phyloP scores from a whole-genome alignment of 2,113 vertebrate species.

The Oncorhynchus keta region DNA sequence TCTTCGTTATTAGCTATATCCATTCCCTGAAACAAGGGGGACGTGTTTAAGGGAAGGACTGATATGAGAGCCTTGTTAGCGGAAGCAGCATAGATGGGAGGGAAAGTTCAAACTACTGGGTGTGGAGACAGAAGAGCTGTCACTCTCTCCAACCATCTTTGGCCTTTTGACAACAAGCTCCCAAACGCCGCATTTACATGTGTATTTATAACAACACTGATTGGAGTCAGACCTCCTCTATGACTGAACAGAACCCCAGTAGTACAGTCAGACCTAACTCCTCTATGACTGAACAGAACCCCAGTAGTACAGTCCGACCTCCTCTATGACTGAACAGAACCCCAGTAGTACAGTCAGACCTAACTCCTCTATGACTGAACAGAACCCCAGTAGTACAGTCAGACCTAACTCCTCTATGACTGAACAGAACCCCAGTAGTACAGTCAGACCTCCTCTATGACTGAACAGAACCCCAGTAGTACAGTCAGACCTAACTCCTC shows the following conservation, averaged over 20 bases:
- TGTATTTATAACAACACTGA: slow-evolving; percentile 26
- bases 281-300: slow-evolving; percentile 5
- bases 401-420: slow-evolving; percentile 26
- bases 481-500: slow-evolving; percentile 9
- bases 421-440: no score
- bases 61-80: slow-evolving; percentile 53
- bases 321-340: slow-evolving; percentile 1
- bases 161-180: slow-evolving; percentile 16
- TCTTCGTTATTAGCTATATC: slow-evolving; percentile 45
- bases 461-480: no score
- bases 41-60: slow-evolving; percentile 45
- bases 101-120: slow-evolving; percentile 27
- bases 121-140: slow-evolving; percentile 39
- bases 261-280: slow-evolving; percentile 5
- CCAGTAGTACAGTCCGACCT: neutral
- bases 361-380: slow-evolving; percentile 13
- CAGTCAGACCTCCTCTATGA: neutral
- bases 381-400: neutral
- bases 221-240: neutral
- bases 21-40: slow-evolving; percentile 44
- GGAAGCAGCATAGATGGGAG: slow-evolving; percentile 51
- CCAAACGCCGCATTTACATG: slow-evolving; percentile 11
- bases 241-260: no score
- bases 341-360: neutral
- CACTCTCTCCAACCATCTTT: slow-evolving; percentile 18